These are phyloP conservation scores for Peromyscus nudipes DNA, from an alignment of 2,797 vertebrate genomes.

Conservation along the genomic window DNA sequence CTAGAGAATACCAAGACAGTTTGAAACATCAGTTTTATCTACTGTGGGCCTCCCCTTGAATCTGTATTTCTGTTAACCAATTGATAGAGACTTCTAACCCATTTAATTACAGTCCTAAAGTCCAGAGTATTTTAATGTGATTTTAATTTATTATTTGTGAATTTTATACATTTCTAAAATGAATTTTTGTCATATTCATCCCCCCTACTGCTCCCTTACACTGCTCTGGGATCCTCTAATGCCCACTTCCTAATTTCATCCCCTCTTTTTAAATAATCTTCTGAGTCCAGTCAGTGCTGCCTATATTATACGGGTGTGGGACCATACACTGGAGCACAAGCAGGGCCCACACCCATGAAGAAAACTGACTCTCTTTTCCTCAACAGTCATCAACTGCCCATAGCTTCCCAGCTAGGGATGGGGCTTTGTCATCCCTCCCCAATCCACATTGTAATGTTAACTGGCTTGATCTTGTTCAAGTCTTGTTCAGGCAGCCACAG, in stretches of 20 bases:
- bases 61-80: neutral
- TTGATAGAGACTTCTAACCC: neutral
- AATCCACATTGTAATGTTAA: no score
- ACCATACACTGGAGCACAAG: no score
- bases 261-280: neutral
- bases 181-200: neutral
- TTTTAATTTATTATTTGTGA: neutral
- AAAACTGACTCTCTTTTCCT: neutral
- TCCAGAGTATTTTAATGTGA: neutral
- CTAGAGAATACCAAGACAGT: neutral
- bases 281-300: neutral
- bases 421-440: no score
- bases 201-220: neutral
- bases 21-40: no score
- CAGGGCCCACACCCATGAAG: neutral
- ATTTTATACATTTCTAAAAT: neutral
- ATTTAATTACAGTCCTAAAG: neutral
- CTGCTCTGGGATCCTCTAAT: neutral
- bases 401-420: neutral
- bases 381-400: neutral
- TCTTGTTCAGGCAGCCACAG: neutral
- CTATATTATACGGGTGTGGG: no score
- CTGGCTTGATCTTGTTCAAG: neutral
- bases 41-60: neutral
- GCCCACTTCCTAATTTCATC: neutral